Evolutionary conservation across 1,140 invertebrate genomes (phyloP).

Genomic region (Orchestia grillus): DNA sequence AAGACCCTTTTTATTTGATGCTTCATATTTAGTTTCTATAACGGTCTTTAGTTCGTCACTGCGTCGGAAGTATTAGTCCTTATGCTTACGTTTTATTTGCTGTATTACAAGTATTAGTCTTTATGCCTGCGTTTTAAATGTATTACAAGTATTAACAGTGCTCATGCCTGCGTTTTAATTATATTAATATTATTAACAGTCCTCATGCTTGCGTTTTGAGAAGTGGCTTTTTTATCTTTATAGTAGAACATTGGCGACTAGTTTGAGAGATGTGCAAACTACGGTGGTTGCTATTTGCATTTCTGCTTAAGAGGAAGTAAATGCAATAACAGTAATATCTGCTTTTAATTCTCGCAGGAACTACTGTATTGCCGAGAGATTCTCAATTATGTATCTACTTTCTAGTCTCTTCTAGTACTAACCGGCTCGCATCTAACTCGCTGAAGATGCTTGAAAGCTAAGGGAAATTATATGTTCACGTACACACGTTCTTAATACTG

Average conservation of each 20-base stretch:
- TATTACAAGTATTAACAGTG: background rate
- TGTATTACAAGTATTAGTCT: background rate
- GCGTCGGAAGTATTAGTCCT: background rate
- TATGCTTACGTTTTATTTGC: background rate
- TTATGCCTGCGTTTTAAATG: background rate
- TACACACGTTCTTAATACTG: background rate
- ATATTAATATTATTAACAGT: background rate
- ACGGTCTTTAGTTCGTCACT: too few relatives aligned
- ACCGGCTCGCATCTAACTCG: background rate
- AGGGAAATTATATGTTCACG: background rate
- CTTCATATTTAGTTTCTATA: background rate
- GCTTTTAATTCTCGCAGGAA: background rate
- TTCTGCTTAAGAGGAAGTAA: background rate
- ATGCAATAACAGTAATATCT: background rate
- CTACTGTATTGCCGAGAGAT: background rate
- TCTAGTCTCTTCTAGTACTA: background rate
- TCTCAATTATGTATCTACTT: background rate
- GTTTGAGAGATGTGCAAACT: background rate
- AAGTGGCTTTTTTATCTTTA: background rate
- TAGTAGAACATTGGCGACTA: too few relatives aligned
- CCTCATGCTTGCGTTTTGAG: background rate
- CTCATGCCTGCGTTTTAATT: too few relatives aligned
- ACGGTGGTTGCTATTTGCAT: background rate
- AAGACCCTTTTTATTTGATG: background rate
- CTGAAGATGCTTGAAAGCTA: background rate